Percentiles rank a stretch among this genome's conserved stretches.
Evolutionary conservation across 2,113 vertebrate species (phyloP).

Genomic region (Ondatra zibethicus): DNA sequence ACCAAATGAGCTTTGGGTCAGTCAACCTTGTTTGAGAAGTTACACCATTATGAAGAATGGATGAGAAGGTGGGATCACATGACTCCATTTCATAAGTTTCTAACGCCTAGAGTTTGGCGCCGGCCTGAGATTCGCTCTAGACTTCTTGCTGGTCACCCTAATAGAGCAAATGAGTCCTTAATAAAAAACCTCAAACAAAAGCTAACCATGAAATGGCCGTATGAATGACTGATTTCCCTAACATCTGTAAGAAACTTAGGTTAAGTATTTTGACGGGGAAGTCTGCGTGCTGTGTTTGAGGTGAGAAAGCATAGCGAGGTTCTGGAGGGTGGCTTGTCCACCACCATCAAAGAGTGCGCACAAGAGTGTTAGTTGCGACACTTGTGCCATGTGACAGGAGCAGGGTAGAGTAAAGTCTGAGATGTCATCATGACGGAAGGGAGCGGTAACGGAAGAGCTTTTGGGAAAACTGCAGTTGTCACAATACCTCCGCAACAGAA

Average conservation of each 20-base stretch:
- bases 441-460: background rate
- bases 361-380: background rate
- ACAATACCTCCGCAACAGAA: background rate
- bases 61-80: background rate
- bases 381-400: background rate
- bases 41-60: background rate
- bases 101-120: background rate
- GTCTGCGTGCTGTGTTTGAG: background rate
- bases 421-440: background rate
- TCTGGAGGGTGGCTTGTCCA: background rate
- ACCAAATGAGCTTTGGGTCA: background rate
- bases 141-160: background rate
- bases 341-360: background rate
- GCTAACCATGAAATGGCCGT: background rate
- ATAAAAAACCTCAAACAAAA: constrained; percentile 24
- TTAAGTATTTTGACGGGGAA: background rate
- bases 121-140: background rate
- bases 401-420: background rate
- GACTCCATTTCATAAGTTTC: background rate
- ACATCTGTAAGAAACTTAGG: background rate
- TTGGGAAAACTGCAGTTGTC: background rate
- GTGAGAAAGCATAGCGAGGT: background rate
- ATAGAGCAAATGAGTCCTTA: background rate
- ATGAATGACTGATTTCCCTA: constrained; percentile 1
- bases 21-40: background rate